These are phyloP conservation scores for Goniozus legneri DNA, from an alignment of 1,140 invertebrate genomes.

Conservation along the genomic window DNA sequence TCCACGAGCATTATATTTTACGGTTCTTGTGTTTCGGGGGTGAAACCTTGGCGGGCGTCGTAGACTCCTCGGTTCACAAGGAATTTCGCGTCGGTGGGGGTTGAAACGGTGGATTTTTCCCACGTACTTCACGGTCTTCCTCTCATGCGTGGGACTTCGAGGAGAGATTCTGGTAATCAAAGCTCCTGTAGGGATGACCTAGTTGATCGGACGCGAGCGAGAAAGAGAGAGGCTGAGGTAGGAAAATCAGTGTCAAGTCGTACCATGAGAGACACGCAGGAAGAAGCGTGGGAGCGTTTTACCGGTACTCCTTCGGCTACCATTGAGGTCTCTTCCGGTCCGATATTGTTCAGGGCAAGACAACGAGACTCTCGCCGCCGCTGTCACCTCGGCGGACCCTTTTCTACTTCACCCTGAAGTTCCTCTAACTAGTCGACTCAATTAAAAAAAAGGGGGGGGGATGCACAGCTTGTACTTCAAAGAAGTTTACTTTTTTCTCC, in stretches of 20 bases:
- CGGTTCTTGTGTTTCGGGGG: no score
- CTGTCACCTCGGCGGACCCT: not conserved
- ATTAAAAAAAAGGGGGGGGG: not conserved
- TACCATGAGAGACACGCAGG: no score
- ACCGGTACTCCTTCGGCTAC: slow-evolving; percentile 22
- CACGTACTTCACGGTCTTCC: slow-evolving; percentile 28
- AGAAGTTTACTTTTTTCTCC: no score
- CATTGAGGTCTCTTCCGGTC: slow-evolving; percentile 38
- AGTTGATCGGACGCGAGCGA: slow-evolving; percentile 19
- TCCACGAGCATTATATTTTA: no score
- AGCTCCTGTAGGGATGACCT: slow-evolving; percentile 17
- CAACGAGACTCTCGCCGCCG: not conserved
- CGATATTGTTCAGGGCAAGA: no score
- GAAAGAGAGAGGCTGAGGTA: slow-evolving; percentile 15
- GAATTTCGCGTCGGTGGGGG: not conserved
- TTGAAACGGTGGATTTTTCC: slow-evolving; percentile 15
- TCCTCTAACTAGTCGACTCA: not conserved
- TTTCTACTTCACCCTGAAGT: not conserved
- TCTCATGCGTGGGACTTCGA: slow-evolving; percentile 5
- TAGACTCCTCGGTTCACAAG: not conserved
- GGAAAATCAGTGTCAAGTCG: slow-evolving; percentile 19
- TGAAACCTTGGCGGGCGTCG: slow-evolving; percentile 12
- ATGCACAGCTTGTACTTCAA: no score
- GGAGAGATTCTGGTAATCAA: slow-evolving; percentile 11
- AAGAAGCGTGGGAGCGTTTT: slow-evolving; percentile 38